Evolutionary conservation across 2,797 vertebrate genomes (phyloP), one percentile per base, ranked within the genome.

Genomic region (Siniperca scherzeri): DNA sequence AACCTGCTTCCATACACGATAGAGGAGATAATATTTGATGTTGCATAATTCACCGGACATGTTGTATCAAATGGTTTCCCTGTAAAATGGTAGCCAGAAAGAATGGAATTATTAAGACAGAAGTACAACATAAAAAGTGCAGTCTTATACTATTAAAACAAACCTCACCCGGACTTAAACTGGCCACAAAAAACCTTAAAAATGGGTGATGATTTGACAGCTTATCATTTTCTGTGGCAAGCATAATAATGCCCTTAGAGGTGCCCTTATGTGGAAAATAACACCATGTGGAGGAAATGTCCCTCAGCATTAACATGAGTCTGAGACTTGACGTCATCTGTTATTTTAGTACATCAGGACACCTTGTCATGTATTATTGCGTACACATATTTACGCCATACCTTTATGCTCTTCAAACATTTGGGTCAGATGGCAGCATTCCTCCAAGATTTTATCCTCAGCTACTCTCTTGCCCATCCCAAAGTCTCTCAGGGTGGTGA

Each of bases 1-100:
- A 96, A 96, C 80, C 95, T 91, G 81, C 73, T 93, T 52, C 95
- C 95, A 3, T 91, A 95, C 44, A 96, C 92, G 4, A 95, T 93
- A 13, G 90, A 80, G 14, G 84, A 94, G 77, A 96, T 95, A 12
- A 96, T 91, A 62, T 96, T 96, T 69, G 94, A 93, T 1, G 93
- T 87, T 8, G 95, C 93, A 3, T 89, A 81, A 65, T 84, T 93
- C 46, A 94, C 0, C 1, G 83, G 80, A 9, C 12, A 0, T 7
- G 25, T 2, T 17, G 88, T 87, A 5, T 90, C 76, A 48, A 94
- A 92, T 1, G 92, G 76, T 66, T 86, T 87, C 10, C 89, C 92
- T 94, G 81, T 44, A 2, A 78, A 60, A 68, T 16, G 12, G 14
- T 22, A 80, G 40, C 4, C 3, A 48, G 5, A 75, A 53, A 59